phyloP scores from a whole-genome alignment of 2,797 vertebrate genomes.

The Simalia tracyae region DNA sequence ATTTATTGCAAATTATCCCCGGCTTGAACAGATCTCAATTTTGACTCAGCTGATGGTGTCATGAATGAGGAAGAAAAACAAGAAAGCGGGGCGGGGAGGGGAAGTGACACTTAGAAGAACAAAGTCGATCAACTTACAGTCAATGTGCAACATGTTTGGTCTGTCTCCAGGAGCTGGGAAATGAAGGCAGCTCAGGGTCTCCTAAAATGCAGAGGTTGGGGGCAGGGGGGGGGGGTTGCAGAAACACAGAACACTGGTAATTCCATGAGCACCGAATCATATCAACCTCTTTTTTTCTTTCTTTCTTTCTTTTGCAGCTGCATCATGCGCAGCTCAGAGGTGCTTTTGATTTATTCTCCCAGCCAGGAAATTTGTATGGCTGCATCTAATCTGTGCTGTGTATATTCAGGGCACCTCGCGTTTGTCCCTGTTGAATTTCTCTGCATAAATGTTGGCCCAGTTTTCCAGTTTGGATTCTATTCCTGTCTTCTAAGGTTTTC shows the following conservation, averaged over 20 bases:
- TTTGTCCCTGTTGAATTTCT: too few species aligned
- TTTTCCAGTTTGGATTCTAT: not conserved
- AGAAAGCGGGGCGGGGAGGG: not conserved
- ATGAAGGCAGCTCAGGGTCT: too few species aligned
- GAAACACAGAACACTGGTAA: not conserved
- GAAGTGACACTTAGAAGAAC: not conserved
- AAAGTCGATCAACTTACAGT: not conserved
- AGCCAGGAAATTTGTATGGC: not conserved
- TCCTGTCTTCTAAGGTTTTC: not conserved
- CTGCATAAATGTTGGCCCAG: too few species aligned
- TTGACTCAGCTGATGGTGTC: conserved; percentile 12
- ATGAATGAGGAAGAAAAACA: conserved; percentile 3
- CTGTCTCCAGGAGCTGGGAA: not conserved
- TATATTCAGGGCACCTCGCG: not conserved
- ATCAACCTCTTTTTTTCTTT: too few species aligned
- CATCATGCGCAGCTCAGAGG: not conserved
- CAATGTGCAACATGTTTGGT: not conserved
- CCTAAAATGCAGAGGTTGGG: accelerated
- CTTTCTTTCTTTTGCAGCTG: not conserved
- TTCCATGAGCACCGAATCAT: not conserved
- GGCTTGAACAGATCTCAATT: conserved; percentile 17
- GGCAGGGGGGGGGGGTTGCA: not conserved
- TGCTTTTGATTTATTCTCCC: not conserved
- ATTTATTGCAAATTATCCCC: not conserved
- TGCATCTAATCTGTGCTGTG: not conserved